Evolutionary conservation across 2,113 vertebrate species (phyloP), one percentile per base, ranked within the genome.

Genomic region (Beaufortia kweichowensis): DNA sequence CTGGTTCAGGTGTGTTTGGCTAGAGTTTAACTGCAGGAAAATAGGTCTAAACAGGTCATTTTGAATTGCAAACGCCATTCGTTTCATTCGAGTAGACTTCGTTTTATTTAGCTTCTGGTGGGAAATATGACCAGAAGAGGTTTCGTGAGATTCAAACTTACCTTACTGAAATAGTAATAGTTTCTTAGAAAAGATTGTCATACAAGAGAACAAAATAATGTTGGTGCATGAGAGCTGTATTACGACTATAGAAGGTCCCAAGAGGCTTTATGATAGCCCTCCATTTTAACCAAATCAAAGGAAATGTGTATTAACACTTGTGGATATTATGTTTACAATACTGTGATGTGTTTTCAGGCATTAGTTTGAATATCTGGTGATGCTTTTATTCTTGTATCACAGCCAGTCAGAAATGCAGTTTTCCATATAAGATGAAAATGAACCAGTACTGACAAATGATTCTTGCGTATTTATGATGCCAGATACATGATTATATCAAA

Each of bases 311-410:
- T 31, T 55, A 55, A 68, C 28, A 19, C 43, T 68, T 26, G 28
- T 29, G 10, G 26, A 31, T 68, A 21, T 68, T 55, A 69, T 33
- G 67, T 69, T 69, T 55, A 69, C 67, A 69, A 55, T 23, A 15
- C 48, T 53, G n/a, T 53, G 1, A 21, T 53, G 48, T 53, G n/a
- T 21, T 53, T 50, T 53, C n/a, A 53, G 5, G 19, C n/a, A 21
- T 41, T 39, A 0, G 21, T 55, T 35, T 15, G n/a, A 55, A 69
- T 23, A 55, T 53, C 5, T 23, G 19, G 7, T 31, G 46, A 68
- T 48, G 63, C 21, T 48, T 50, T 33, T 1, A 1, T 21, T n/a
- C 17, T 53, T 11, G 28, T 53, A 15, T 48, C 17, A 19, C 4
- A 11, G 26, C 10, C 65, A n/a, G 26, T 19, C 39, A 46, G 10